phyloP scores from a whole-genome alignment of 2,888 invertebrate genomes.

The Limnephilus auricula region DNA sequence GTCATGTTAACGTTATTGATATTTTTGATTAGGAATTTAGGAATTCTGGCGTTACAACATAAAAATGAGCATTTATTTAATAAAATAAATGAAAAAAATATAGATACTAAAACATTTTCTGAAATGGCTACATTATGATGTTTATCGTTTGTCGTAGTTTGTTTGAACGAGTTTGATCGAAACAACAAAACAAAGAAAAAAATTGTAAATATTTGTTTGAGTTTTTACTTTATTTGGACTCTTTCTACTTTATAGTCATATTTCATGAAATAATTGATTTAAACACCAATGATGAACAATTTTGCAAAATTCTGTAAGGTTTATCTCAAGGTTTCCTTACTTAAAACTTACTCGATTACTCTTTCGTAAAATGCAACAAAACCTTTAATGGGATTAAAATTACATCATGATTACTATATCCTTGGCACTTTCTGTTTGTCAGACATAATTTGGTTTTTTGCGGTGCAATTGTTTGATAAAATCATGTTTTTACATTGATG shows the following conservation, averaged over 20 bases:
- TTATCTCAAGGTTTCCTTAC: not conserved
- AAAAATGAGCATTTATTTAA: not conserved
- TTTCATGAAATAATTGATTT: not conserved
- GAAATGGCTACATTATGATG: not conserved
- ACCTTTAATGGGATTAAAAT: not conserved
- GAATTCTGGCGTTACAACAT: not conserved
- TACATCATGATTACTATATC: not conserved
- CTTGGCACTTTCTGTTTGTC: constrained; percentile 17
- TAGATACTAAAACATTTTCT: too few relatives aligned
- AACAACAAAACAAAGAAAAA: not conserved
- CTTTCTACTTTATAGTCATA: not conserved
- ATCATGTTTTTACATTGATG: not conserved
- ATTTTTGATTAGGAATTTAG: not conserved
- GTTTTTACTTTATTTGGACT: not conserved
- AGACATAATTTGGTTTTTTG: not conserved
- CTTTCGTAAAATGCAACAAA: not conserved
- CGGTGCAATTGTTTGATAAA: not conserved
- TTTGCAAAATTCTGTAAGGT: not conserved
- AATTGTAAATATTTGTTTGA: not conserved
- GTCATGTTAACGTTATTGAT: not conserved
- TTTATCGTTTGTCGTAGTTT: not conserved
- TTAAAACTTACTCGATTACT: not conserved
- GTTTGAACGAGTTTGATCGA: not conserved
- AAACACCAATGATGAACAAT: not conserved
- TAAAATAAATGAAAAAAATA: not conserved